Percentiles rank a stretch among this genome's conserved stretches.
Evolutionary conservation across 1,140 invertebrate species (phyloP).

Genomic region (Trissolcus basalis): DNA sequence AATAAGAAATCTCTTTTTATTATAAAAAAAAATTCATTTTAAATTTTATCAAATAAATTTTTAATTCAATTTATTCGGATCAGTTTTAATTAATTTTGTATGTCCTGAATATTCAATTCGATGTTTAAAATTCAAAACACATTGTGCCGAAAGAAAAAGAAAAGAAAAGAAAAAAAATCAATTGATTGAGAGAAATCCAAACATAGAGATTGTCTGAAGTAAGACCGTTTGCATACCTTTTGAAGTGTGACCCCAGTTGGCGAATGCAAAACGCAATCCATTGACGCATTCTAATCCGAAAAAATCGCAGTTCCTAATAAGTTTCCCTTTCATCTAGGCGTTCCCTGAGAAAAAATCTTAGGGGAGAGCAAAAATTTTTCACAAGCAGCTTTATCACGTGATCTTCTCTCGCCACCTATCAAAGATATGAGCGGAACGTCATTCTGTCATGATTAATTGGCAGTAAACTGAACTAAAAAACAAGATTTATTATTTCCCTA

Average conservation of each 20-base stretch:
- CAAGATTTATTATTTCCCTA: no score
- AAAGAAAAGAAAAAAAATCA: background rate
- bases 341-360: constrained; percentile 42
- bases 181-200: background rate
- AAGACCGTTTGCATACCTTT: constrained; percentile 44
- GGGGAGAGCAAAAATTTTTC: constrained; percentile 45
- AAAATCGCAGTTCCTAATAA: constrained; percentile 54
- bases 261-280: constrained; percentile 43
- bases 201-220: constrained; percentile 3
- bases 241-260: constrained; percentile 26
- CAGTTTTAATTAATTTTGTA: no score
- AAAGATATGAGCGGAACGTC: constrained; percentile 30
- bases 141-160: no score
- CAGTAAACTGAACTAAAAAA: no score
- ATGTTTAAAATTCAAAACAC: no score
- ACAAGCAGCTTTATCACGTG: constrained; percentile 46
- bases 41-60: no score
- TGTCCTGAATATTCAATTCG: no score
- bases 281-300: constrained; percentile 50
- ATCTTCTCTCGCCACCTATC: constrained; percentile 30
- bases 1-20: no score
- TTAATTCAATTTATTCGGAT: no score
- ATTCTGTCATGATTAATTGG: constrained; percentile 38
- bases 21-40: no score
- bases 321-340: constrained; percentile 48